Evolutionary conservation across 2,113 vertebrate genomes (phyloP).

Genomic region (Trogon melanurus): DNA sequence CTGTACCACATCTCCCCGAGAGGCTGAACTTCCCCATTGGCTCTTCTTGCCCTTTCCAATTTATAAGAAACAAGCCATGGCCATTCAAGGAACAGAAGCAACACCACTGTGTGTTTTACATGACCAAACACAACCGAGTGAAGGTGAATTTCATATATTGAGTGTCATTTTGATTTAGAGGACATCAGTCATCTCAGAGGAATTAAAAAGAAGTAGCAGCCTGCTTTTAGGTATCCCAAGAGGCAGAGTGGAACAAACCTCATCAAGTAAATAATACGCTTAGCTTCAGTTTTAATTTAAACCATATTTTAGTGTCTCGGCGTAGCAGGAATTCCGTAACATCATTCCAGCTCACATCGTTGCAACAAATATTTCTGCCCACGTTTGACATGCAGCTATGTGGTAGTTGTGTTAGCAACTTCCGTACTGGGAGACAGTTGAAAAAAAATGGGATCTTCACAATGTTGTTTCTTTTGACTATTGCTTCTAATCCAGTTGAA

Average conservation of each 20-base stretch:
- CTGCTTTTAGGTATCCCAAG: conserved; percentile 16
- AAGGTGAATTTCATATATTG: not conserved
- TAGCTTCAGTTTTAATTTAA: conserved; percentile 54
- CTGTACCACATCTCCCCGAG: not conserved
- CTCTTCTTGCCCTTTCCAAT: not conserved
- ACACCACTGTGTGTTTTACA: not conserved
- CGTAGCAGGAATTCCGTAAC: conserved; percentile 48
- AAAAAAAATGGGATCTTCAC: not conserved
- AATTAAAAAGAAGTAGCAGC: not conserved
- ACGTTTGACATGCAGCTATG: not conserved
- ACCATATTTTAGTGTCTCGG: conserved; percentile 45
- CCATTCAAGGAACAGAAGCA: not conserved
- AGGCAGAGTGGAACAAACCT: conserved; percentile 22
- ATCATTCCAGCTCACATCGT: not conserved
- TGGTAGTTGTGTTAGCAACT: not conserved
- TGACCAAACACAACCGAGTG: not conserved
- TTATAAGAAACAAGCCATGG: not conserved
- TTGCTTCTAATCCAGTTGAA: not conserved
- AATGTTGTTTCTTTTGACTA: not conserved
- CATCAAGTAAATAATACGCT: conserved; percentile 28
- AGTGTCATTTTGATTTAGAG: not conserved
- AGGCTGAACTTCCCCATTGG: not conserved
- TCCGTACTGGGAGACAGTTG: not conserved
- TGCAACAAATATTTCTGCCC: conserved; percentile 28
- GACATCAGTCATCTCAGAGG: not conserved